Conservation (phyloP, 1,140 invertebrate genomes). For the Ganaspis sp. region DNA sequence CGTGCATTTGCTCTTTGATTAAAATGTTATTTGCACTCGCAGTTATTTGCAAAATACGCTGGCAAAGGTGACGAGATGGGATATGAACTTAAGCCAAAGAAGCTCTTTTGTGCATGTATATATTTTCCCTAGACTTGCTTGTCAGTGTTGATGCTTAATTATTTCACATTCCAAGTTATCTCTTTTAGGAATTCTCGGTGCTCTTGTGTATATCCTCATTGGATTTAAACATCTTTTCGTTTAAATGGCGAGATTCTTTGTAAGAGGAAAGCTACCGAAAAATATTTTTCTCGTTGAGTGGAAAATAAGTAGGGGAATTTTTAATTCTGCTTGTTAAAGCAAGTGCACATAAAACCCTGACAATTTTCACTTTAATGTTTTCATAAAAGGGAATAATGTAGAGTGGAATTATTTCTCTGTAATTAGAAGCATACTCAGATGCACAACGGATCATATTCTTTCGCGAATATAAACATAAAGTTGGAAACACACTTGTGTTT, state of each 20-base stretch:
- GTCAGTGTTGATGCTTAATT: slow-evolving; percentile 12
- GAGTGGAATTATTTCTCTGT: not conserved
- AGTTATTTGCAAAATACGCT: not conserved
- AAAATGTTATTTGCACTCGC: not conserved
- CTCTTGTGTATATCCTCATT: not conserved
- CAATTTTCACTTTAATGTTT: slow-evolving; percentile 2
- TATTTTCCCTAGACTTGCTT: not conserved
- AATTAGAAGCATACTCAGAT: not conserved
- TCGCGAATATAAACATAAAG: too few relatives aligned
- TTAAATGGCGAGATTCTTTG: not conserved
- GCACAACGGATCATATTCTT: too few relatives aligned
- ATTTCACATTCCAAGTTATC: slow-evolving; percentile 18
- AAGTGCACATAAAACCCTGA: not conserved
- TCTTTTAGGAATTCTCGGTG: not conserved
- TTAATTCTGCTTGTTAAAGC: not conserved
- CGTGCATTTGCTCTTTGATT: not conserved
- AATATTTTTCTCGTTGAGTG: not conserved
- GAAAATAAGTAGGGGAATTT: not conserved
- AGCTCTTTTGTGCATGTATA: not conserved
- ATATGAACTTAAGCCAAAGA: slow-evolving; percentile 1
- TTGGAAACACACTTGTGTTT: too few relatives aligned
- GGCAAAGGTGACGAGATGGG: not conserved
- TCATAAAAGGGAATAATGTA: not conserved
- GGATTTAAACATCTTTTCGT: not conserved
- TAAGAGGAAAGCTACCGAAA: not conserved